Evolutionary conservation across 1,140 invertebrate genomes (phyloP), one percentile per base, ranked within the genome.

Genomic region (Popillia japonica): DNA sequence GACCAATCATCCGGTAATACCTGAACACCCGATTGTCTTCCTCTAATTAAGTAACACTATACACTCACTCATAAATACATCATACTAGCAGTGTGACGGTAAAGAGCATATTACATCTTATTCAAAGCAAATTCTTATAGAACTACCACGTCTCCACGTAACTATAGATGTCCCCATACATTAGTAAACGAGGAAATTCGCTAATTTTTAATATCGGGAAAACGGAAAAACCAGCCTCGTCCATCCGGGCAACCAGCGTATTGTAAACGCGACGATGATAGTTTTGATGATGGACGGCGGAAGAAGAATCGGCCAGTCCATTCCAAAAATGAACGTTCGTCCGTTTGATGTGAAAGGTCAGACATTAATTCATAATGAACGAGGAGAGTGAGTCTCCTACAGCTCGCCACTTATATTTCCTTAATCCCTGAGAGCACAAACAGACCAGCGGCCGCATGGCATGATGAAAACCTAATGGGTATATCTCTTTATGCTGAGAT

Each of bases 281-380:
- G 27, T 34, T 34, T 34, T 4, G 27, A 17, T 44, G 75, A 44
- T 76, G 41, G 75, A 76, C 41, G 23, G 44, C 41, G 23, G 44
- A 10, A 41, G 77, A 73, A 55, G 72, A 42, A 48, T 48, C 22
- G 72, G 61, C 79, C 79, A 83, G 80, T 81, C 83, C 83, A 86
- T 85, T 80, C 83, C 82, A 81, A 82, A 86, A 86, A 86, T 86
- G 85, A 85, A 83, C 83, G 85, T 83, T 76, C 83, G 80, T 82
- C 27, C 78, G 84, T 86, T 86, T 86, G 85, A 86, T 86, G 84
- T 86, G 83, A 86, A 85, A 86, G 84, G 84, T 84, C 83, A 82
- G 82, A 85, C 84, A 86, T 86, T 86, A 85, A 86, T 86, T 86
- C 85, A 86, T 86, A 86, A 86, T 86, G 84, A 86, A 84, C 84